phyloP scores from a whole-genome alignment of 2,888 invertebrate genomes.

The Drosophila kambysellisi region DNA sequence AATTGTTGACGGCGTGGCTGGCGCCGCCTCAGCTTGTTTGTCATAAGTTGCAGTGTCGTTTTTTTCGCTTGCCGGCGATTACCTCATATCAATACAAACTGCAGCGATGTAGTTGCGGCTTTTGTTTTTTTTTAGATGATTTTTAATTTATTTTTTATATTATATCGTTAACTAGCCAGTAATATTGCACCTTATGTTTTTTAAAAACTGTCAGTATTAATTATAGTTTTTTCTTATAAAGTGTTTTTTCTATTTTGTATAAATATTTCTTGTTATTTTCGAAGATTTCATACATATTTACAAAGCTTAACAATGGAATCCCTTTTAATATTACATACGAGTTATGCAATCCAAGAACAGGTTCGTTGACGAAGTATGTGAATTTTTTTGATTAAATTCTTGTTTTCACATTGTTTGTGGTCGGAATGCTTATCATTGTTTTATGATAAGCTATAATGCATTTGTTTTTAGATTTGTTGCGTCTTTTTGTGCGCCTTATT shows the following conservation, averaged over 20 bases:
- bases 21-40: constrained; percentile 63
- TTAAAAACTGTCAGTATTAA: background rate
- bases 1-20: constrained; percentile 56
- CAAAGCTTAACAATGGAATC: constrained; percentile 8
- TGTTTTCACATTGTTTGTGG: constrained; percentile 17
- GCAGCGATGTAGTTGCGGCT: constrained; percentile 34
- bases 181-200: background rate
- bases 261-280: constrained; percentile 8
- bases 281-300: background rate
- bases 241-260: constrained; percentile 1
- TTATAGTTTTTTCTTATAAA: constrained; percentile 1
- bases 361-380: constrained; percentile 46
- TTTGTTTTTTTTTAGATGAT: constrained; percentile 32
- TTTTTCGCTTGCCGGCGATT: constrained; percentile 53
- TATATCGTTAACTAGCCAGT: background rate
- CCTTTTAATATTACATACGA: constrained; percentile 3
- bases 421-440: constrained; percentile 1
- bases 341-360: constrained; percentile 35
- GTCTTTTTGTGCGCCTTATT: background rate
- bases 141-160: constrained; percentile 20
- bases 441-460: constrained; percentile 16
- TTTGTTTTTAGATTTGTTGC: background rate
- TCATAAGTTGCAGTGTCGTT: constrained; percentile 64
- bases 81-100: constrained; percentile 64
- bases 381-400: constrained; percentile 24